phyloP scores from a whole-genome alignment of 2,888 invertebrate species.

The Poecilobothrus nobilitatus region DNA sequence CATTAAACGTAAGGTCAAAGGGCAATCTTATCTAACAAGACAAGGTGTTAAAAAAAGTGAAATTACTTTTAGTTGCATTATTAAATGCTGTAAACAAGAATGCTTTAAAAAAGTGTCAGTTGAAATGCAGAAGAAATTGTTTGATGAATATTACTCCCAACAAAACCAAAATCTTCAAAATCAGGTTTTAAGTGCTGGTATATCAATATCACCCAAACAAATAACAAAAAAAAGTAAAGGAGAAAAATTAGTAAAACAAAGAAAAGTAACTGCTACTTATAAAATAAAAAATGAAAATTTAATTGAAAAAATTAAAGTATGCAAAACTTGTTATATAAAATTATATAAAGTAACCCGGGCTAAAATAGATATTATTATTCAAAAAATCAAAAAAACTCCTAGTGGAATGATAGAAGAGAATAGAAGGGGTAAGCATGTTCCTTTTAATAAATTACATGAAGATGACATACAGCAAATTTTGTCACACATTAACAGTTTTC shows the following conservation, averaged over 20 bases:
- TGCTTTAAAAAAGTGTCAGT: too few species aligned
- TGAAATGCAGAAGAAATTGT: too few species aligned
- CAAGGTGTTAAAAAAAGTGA: too few species aligned
- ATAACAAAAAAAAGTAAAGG: not conserved
- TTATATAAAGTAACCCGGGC: not conserved
- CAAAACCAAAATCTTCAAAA: not conserved
- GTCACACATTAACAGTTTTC: not conserved
- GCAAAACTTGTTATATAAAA: not conserved
- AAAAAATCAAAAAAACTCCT: not conserved
- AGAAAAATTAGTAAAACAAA: not conserved
- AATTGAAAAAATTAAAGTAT: not conserved
- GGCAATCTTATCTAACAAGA: too few species aligned
- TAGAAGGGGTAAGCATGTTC: not conserved
- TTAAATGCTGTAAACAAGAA: too few species aligned
- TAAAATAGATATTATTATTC: not conserved
- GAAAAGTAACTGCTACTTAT: not conserved
- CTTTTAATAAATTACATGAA: not conserved
- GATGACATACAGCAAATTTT: not conserved
- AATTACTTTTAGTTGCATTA: too few species aligned
- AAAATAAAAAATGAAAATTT: not conserved
- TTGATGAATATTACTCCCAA: too few species aligned
- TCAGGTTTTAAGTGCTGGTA: not conserved
- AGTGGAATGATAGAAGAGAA: not conserved
- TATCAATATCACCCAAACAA: not conserved
- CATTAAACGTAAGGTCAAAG: not conserved